Evolutionary conservation across 2,888 invertebrate genomes (phyloP), one percentile per base, ranked within the genome.

Genomic region (Agriotes lineatus): DNA sequence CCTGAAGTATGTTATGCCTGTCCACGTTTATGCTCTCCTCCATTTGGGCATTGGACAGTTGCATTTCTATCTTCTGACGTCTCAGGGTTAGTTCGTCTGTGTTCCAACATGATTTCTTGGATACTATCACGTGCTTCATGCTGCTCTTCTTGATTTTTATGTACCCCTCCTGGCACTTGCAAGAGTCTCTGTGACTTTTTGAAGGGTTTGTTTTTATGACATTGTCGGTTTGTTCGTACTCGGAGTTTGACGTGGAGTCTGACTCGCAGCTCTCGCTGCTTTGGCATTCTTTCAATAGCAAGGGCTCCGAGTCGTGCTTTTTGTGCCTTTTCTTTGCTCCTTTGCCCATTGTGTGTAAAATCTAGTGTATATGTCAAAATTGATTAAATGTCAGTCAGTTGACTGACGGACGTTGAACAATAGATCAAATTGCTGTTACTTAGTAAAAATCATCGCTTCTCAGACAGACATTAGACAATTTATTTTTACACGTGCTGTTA

Each of bases 1-100:
- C 67, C 33, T 69, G 70, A 39, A 74, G 48, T 1, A 62, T 16
- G 6, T 59, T 39, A 16, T 73, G 66, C n/a, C 25, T 44, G 7
- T 75, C 74, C 18, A 35, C 64, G 6, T 39, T 64, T 19, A 65
- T 25, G 2, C 70, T 25, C 20, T 74, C 74, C 60, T 74, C 74
- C n/a, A 74, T 44, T 61, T 72, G 70, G 1, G 63, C 65, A 54
- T 62, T 71, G 10, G 72, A 67, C 14, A 74, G 39, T 37, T 71
- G 69, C 35, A 74, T 37, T 72, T 72, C 72, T 25, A 74, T 33
- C 44, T 72, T 70, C 19, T 74, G 71, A 1, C 74, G 61, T 19
- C 63, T 54, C 9, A 61, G 12, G 1, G 64, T 59, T 33, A 72
- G 25, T 14, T 70, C 67, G 30, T 74, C 72, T 5, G 64, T 48